phyloP scores from a whole-genome alignment of 1,140 invertebrate genomes.

The Bilobella aurantiaca region DNA sequence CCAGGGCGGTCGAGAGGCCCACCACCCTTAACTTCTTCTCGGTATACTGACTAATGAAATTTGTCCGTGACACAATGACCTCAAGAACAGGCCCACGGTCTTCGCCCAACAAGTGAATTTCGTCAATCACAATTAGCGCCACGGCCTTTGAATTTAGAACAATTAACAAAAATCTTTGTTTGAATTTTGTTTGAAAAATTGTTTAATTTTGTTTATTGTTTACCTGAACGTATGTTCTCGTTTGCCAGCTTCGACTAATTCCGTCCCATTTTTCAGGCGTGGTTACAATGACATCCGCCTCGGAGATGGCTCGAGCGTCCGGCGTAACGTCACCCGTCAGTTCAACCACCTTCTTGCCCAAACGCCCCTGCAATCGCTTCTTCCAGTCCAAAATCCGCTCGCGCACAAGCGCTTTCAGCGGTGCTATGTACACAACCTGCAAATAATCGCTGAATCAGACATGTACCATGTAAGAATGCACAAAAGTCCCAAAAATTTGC shows the following conservation, averaged over 20 bases:
- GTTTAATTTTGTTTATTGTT: no score
- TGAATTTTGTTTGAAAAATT: neutral
- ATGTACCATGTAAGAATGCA: neutral
- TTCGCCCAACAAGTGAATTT: slow-evolving; percentile 93
- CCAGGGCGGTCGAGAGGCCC: slow-evolving; percentile 91
- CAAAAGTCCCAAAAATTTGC: no score
- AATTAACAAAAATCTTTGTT: neutral
- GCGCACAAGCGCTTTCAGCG: slow-evolving; percentile 91
- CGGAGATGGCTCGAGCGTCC: slow-evolving; percentile 71
- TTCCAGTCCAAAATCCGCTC: slow-evolving; percentile 97
- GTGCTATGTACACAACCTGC: slow-evolving; percentile 93
- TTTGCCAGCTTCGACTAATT: slow-evolving; percentile 94
- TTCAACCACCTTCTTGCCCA: slow-evolving; percentile 84
- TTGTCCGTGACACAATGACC: slow-evolving; percentile 58
- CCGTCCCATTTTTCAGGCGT: slow-evolving; percentile 99
- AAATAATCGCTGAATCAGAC: slow-evolving; percentile 24
- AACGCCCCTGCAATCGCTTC: slow-evolving; percentile 62
- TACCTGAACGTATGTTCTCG: slow-evolving; percentile 77
- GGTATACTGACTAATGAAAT: slow-evolving; percentile 84
- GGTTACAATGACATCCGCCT: slow-evolving; percentile 87
- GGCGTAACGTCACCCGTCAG: slow-evolving; percentile 93
- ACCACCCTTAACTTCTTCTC: slow-evolving; percentile 68
- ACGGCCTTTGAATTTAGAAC: slow-evolving; percentile 51
- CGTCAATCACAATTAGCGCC: slow-evolving; percentile 90
- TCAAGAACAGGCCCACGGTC: slow-evolving; percentile 75